Base-by-base conservation (phyloP, 2,888 invertebrate genomes). In the Ichneumoninae sp. region DNA sequence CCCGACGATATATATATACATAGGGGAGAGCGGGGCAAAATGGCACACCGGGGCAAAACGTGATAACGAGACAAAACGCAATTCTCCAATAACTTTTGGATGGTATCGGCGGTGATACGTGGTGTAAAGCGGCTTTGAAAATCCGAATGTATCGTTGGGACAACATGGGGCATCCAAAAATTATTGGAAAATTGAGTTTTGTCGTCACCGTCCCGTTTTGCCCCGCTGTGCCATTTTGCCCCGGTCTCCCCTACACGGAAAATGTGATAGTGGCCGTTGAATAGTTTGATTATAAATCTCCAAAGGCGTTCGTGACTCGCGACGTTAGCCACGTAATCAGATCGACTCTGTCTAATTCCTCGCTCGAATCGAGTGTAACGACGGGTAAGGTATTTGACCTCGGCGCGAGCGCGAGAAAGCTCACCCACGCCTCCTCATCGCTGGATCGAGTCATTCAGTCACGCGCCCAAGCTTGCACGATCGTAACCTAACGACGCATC, bases 371-470 rank as follows among this genome's bases (percentile, higher is more conserved):
- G 75, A 71, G 74, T 52, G 60, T 36, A 74, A 69, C 72, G 72
- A 69, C 47, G 30, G 30, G 33, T 74, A 22, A n/a, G n/a, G 72
- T 83, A 80, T 83, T 75, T 84, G 84, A 82, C 81, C 84, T 84
- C 75, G 81, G 71, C 62, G 75, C 82, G 84, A 76, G 33, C 75
- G 66, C 70, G 79, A 84, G 82, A 82, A 75, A 50, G 50, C 33
- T 74, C 80, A 72, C 54, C 52, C 83, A 74, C 70, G 70, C 71
- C 74, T 83, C 69, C 66, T 84, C 79, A 81, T 78, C 47, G 33
- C 74, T 50, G 62, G 44, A 74, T 47, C 44, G 2, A 40, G 44
- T 44, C 77, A 81, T 81, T 78, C 74, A 71, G 65, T 83, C 75
- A 75, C 60, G 83, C 66, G 79, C 75, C 57, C 54, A 65, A 79